Percentiles rank a stretch among this genome's conserved stretches.
Evolutionary conservation across 1,140 invertebrate genomes (phyloP).

Genomic region (Neodiprion pinetum): DNA sequence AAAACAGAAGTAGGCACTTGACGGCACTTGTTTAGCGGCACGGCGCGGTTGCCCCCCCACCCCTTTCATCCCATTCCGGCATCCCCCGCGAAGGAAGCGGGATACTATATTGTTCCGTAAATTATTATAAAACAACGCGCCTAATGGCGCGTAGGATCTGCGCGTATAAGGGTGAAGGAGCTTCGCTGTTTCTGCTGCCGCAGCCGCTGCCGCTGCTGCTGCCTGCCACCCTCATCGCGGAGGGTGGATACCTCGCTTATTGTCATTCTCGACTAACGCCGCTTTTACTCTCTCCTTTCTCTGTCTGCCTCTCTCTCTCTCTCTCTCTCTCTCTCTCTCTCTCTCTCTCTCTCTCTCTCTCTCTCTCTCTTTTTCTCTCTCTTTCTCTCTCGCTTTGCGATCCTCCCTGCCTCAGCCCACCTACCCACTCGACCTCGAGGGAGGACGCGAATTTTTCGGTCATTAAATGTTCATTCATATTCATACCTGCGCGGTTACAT

Average conservation of each 20-base stretch:
- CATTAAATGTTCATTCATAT: conserved; percentile 47
- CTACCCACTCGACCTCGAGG: conserved; percentile 13
- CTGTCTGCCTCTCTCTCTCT: conserved; percentile 22
- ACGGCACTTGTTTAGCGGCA: neutral
- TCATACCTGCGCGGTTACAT: conserved; percentile 28
- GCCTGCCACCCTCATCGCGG: too few relatives aligned
- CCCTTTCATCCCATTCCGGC: conserved; percentile 10
- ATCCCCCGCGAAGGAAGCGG: neutral
- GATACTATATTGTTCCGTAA: conserved; percentile 13
- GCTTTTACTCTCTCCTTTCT: conserved; percentile 14
- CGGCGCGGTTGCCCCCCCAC: neutral
- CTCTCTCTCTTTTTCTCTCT: conserved; percentile 21
- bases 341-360: conserved; percentile 12
- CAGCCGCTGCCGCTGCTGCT: too few relatives aligned
- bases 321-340: conserved; percentile 14
- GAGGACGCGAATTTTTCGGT: conserved; percentile 43
- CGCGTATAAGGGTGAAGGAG: too few relatives aligned
- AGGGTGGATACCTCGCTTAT: conserved; percentile 36
- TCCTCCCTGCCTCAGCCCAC: neutral
- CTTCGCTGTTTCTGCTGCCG: too few relatives aligned
- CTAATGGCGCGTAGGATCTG: conserved; percentile 59
- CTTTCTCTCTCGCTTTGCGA: neutral
- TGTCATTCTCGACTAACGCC: conserved; percentile 41
- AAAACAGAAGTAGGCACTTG: neutral
- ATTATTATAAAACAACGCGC: conserved; percentile 60